These are phyloP conservation scores for Solenodon paradoxus DNA, from an alignment of 2,113 vertebrate genomes.

Conservation along the genomic window DNA sequence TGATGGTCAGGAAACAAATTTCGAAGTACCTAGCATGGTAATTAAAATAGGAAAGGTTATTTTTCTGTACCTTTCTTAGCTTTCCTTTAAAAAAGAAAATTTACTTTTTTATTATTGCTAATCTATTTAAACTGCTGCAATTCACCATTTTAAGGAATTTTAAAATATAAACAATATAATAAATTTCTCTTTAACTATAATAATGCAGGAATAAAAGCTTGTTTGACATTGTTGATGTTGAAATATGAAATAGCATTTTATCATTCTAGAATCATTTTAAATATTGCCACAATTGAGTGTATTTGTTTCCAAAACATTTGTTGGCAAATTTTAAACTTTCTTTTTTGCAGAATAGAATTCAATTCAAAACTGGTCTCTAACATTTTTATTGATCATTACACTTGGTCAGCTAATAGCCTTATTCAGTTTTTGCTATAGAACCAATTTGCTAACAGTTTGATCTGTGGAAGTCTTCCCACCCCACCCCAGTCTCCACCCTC, in stretches of 20 bases:
- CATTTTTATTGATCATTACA: background rate
- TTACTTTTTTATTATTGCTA: conserved; percentile 7
- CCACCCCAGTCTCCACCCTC: too few relatives aligned
- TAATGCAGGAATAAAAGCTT: background rate
- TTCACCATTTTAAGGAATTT: background rate
- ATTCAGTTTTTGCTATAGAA: background rate
- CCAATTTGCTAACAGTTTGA: conserved; percentile 2
- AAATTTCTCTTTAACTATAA: background rate
- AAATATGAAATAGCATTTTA: conserved; percentile 25
- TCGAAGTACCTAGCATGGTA: conserved; percentile 71
- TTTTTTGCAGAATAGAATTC: conserved; percentile 32
- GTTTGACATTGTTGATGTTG: conserved; percentile 20
- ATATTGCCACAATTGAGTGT: conserved; percentile 28
- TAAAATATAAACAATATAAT: conserved; percentile 10
- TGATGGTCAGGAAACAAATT: conserved; percentile 77
- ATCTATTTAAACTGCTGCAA: conserved; percentile 13
- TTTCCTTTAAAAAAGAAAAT: conserved; percentile 48
- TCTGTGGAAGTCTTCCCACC: background rate
- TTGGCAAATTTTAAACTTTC: background rate
- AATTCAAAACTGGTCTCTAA: background rate
- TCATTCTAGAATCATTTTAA: conserved; percentile 13
- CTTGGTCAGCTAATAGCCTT: background rate
- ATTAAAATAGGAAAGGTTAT: conserved; percentile 75
- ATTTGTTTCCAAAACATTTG: background rate
- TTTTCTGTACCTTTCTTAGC: conserved; percentile 66